Conservation (phyloP, 2,888 invertebrate species). For the Vanessa cardui region DNA sequence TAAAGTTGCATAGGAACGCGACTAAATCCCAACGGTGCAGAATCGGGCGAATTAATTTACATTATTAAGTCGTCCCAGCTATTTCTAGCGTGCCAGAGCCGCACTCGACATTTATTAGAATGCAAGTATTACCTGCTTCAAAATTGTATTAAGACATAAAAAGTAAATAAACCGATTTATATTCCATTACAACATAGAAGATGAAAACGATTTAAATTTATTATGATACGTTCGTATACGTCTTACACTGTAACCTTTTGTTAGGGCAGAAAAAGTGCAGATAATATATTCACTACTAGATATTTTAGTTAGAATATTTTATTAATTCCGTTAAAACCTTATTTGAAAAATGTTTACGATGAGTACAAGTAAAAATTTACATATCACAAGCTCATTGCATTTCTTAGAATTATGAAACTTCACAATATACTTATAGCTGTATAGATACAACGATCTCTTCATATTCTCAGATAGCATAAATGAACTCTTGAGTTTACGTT, state of each 20-base stretch:
- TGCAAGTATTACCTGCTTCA: slow-evolving; percentile 28
- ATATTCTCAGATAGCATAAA: no score
- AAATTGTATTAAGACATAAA: slow-evolving; percentile 27
- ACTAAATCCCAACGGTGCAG: slow-evolving; percentile 60
- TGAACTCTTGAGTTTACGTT: no score
- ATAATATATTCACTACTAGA: no score
- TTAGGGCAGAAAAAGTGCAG: background rate
- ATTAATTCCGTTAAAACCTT: no score
- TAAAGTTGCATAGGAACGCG: slow-evolving; percentile 56
- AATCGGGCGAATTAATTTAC: slow-evolving; percentile 67
- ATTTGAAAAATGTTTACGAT: no score
- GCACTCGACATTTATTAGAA: slow-evolving; percentile 44
- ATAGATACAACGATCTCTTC: no score
- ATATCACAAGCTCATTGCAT: no score
- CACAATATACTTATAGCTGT: no score
- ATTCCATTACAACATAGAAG: background rate
- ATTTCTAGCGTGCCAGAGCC: slow-evolving; percentile 57
- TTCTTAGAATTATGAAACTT: no score
- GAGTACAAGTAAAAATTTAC: no score
- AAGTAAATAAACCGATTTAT: slow-evolving; percentile 19
- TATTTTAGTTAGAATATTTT: no score
- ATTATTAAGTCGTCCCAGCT: slow-evolving; percentile 65
- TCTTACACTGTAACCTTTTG: background rate
- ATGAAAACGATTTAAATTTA: background rate
- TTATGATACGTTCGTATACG: background rate